phyloP scores from a whole-genome alignment of 2,888 invertebrate genomes.

The Liposcelis brunnea region DNA sequence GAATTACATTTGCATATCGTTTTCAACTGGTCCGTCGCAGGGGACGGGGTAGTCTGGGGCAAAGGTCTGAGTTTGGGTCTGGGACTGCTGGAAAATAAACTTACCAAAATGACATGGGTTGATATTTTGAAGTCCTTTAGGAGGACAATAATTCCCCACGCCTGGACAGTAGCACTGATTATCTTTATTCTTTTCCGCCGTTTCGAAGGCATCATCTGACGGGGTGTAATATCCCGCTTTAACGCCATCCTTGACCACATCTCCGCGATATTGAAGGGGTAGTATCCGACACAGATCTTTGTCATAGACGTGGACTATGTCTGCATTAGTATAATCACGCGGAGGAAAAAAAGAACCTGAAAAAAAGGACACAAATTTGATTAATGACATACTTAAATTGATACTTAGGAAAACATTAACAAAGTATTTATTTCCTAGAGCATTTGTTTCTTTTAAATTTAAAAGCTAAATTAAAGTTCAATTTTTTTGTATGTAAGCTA shows the following conservation, averaged over 20 bases:
- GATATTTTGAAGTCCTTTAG: constrained; percentile 64
- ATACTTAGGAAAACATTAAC: no score
- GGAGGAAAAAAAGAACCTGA: constrained; percentile 71
- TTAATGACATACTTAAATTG: no score
- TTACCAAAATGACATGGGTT: constrained; percentile 74
- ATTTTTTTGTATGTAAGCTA: no score
- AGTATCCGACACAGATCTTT: constrained; percentile 71
- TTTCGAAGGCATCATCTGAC: constrained; percentile 43
- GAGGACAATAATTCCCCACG: constrained; percentile 44
- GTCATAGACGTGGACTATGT: constrained; percentile 61
- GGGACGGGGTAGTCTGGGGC: no score
- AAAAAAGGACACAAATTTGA: constrained; percentile 9
- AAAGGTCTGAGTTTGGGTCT: no score
- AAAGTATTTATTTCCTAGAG: no score
- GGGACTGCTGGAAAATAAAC: no score
- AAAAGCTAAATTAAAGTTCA: no score
- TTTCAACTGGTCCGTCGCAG: no score
- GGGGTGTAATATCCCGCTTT: constrained; percentile 39
- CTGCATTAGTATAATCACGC: constrained; percentile 46
- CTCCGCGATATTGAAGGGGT: constrained; percentile 51
- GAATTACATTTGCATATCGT: no score
- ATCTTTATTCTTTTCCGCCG: constrained; percentile 41
- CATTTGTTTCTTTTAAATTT: no score
- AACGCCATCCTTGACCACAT: constrained; percentile 51
- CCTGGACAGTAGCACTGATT: constrained; percentile 63